Conservation (phyloP, 2,888 invertebrate species). For the Gymnosoma rotundatum region DNA sequence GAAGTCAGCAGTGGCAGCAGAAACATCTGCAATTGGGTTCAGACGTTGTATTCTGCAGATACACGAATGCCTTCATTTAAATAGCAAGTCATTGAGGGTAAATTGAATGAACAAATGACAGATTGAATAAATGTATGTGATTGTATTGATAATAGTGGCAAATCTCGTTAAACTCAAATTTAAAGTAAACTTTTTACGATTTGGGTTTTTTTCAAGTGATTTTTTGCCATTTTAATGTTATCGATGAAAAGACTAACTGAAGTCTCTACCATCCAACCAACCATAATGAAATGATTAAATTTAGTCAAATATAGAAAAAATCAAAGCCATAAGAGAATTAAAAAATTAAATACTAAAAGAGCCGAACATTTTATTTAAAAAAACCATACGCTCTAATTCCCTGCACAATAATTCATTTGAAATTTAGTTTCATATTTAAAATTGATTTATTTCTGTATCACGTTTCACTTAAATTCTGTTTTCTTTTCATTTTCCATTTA, state of each 20-base stretch:
- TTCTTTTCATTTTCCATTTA: slow-evolving; percentile 71
- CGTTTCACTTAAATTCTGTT: not conserved
- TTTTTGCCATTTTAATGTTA: not conserved
- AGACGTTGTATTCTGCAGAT: not conserved
- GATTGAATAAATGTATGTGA: slow-evolving; percentile 24
- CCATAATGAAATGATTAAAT: slow-evolving; percentile 43
- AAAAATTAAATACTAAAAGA: not conserved
- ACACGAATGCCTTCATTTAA: not conserved
- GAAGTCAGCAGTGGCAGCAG: slow-evolving; percentile 20
- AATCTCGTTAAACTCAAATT: no score
- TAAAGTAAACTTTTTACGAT: slow-evolving; percentile 50
- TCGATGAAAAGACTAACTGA: slow-evolving; percentile 1
- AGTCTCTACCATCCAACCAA: not conserved
- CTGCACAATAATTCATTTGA: slow-evolving; percentile 3
- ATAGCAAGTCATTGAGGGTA: not conserved
- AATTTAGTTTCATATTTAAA: slow-evolving; percentile 7
- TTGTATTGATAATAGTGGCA: slow-evolving; percentile 67
- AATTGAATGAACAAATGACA: slow-evolving; percentile 3
- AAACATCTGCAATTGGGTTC: not conserved
- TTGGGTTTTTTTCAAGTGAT: slow-evolving; percentile 12
- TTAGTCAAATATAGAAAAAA: slow-evolving; percentile 35
- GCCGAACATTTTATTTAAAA: slow-evolving; percentile 11
- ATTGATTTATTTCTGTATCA: slow-evolving; percentile 1
- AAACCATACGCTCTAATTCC: slow-evolving; percentile 28
- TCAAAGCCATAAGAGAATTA: not conserved